Evolutionary conservation across 92 coral and sea anemone genomes (phyloP), one percentile per base, ranked within the genome.

Genomic region (Epizoanthus illoricatus): DNA sequence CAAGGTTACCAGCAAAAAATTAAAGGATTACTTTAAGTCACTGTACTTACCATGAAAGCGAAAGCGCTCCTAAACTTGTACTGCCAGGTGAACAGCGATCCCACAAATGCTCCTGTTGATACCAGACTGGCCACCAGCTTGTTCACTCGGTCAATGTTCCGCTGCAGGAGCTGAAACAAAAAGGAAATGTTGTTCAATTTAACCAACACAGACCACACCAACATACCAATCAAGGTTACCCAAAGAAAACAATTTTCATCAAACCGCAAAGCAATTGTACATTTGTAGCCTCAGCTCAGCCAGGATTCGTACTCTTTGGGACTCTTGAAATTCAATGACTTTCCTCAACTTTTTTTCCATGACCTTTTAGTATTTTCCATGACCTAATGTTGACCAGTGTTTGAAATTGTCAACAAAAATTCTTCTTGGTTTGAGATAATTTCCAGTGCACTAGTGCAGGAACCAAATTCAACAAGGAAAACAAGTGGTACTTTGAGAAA

Each of bases 21-120:
- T 33, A 5, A 21, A 79, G 24, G 23, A 18, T 17, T 17, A 21
- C 11, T 18, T 4, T 18, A 55, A 49, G 47, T 52, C 56, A 52
- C 15, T 52, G 56, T 20, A 82, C 96, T 73, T 83, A 94, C 98
- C 86, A 94, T 89, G 80, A 96, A 96, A 59, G 94, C 99, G 54
- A 95, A 95, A 5, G 91, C 98, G 54, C 99, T 96, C 69, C 99
- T 89, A 73, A 96, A 96, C 75, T 96, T 96, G 93, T 96, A 96
- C 85, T 96, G 98, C 99, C 99, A 96, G 9, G 99, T 96, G 74
- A 96, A 96, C 70, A 96, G 90, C 2, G 99, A 96, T 17, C 83
- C 87, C 18, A 96, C 89, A 76, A 96, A 96, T 49, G 99, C 99
- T 24, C 99, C 99, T 23, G 99, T 89, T 11, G 99, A 91, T 41